These are phyloP conservation scores for Cebus imitator DNA, from an alignment of 2,113 vertebrate genomes.

Conservation along the genomic window DNA sequence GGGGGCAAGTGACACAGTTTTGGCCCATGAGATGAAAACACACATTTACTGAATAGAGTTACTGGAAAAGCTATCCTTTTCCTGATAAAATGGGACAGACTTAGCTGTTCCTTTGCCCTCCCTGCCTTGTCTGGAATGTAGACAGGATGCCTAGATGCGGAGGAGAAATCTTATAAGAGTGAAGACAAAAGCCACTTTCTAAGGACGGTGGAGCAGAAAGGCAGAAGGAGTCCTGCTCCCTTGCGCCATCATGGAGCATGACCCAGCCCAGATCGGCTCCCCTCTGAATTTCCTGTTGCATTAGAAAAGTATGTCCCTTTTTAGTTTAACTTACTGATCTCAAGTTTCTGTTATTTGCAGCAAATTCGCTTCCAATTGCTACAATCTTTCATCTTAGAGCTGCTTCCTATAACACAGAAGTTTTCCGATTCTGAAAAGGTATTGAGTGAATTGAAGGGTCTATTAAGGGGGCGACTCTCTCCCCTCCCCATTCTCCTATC, in stretches of 20 bases:
- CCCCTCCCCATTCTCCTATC: background rate
- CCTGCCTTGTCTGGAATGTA: background rate
- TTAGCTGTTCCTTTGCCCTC: background rate
- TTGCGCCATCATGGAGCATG: background rate
- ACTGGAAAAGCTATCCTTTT: conserved; percentile 13
- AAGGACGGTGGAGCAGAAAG: background rate
- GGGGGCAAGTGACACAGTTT: background rate
- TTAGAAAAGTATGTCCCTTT: background rate
- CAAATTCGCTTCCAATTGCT: background rate
- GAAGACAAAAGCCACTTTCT: background rate
- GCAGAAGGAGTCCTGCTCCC: background rate
- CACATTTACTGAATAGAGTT: background rate
- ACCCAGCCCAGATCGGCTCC: background rate
- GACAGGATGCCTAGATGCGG: background rate
- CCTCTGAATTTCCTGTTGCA: background rate
- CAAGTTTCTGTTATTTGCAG: background rate
- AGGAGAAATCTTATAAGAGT: background rate
- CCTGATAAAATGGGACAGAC: background rate
- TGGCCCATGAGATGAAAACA: background rate
- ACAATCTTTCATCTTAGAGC: background rate
- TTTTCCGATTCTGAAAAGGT: background rate
- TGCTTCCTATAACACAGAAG: background rate
- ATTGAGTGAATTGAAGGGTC: background rate
- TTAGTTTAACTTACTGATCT: background rate
- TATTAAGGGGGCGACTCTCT: background rate